Percentiles rank a stretch among this genome's conserved stretches.
phyloP scores from a whole-genome alignment of 2,797 vertebrate genomes.

The Hydrolagus colliei region DNA sequence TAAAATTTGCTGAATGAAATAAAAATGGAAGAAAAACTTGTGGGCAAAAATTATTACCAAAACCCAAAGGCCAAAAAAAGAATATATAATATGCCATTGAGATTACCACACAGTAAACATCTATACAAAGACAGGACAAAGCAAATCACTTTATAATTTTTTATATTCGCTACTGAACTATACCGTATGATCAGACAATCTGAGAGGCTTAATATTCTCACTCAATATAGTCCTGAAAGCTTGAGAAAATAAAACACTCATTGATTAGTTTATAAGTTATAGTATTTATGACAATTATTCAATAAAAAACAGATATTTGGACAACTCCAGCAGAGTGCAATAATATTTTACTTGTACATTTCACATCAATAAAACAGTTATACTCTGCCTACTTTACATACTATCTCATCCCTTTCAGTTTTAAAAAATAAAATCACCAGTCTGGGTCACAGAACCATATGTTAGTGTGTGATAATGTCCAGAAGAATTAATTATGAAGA shows the following conservation, averaged over 20 bases:
- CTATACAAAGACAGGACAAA: not conserved
- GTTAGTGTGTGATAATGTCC: constrained; percentile 11
- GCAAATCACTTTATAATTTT: not conserved
- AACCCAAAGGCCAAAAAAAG: not conserved
- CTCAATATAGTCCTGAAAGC: not conserved
- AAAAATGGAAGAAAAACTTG: constrained; percentile 14
- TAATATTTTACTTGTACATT: constrained; percentile 5
- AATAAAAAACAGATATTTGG: not conserved
- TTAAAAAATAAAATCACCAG: constrained; percentile 11
- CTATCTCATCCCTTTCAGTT: not conserved
- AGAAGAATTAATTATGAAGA: constrained; percentile 25
- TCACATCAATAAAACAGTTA: not conserved
- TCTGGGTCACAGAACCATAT: constrained; percentile 21
- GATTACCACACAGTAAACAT: not conserved
- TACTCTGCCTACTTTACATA: not conserved
- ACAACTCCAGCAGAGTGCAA: not conserved
- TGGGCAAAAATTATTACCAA: not conserved
- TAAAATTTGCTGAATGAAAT: constrained; percentile 26
- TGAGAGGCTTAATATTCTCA: constrained; percentile 23
- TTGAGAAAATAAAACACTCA: constrained; percentile 16
- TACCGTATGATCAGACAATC: constrained; percentile 24
- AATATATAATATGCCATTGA: not conserved
- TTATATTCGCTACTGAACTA: not conserved
- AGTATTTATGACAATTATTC: not conserved
- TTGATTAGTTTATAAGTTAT: constrained; percentile 2